Conservation (phyloP, 2,113 vertebrate species). For the Origma solitaria region DNA sequence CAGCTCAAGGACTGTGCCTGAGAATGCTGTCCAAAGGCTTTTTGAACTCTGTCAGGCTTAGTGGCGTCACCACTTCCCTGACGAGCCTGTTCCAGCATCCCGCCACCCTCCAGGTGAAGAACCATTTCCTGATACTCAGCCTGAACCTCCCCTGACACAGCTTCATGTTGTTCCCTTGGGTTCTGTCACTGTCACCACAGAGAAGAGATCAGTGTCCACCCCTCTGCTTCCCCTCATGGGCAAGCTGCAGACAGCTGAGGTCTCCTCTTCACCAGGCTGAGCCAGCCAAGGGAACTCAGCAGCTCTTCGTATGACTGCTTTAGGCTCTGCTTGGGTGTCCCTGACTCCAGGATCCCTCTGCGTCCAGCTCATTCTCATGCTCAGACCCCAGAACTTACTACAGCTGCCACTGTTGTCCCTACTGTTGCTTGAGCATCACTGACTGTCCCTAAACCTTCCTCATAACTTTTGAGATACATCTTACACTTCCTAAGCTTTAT, state of each 20-base stretch:
- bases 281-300: not conserved
- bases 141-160: not conserved
- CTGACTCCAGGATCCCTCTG: not conserved
- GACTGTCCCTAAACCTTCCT: not conserved
- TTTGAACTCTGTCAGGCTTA: not conserved
- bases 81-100: not conserved
- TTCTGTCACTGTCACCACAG: not conserved
- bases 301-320: not conserved
- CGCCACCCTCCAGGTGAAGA: not conserved
- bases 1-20: not conserved
- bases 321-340: not conserved
- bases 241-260: not conserved
- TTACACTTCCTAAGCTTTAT: not conserved
- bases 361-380: too few relatives aligned
- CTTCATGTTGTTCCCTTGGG: not conserved
- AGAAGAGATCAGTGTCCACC: not conserved
- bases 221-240: not conserved
- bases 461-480: not conserved
- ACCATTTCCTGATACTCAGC: not conserved
- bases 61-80: not conserved
- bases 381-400: not conserved
- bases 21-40: not conserved
- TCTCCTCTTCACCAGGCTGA: fast-evolving
- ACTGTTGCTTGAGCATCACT: not conserved
- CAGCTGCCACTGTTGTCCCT: not conserved